phyloP scores from a whole-genome alignment of 1,140 invertebrate species.

The Nilaparvata lugens region DNA sequence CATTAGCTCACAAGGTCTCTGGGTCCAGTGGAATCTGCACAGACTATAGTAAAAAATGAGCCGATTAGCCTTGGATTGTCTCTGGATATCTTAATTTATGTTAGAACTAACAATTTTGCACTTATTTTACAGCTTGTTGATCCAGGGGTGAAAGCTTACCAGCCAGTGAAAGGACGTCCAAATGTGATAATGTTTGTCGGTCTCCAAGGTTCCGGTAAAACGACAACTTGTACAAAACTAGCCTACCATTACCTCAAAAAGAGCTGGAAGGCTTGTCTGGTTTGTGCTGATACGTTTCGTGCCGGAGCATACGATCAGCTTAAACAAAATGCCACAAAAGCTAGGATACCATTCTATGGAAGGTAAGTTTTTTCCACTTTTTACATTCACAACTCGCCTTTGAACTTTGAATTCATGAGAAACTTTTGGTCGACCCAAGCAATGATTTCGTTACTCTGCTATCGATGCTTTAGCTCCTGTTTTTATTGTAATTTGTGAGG shows the following conservation, averaged over 20 bases:
- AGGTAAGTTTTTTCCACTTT: slow-evolving; percentile 48
- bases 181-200: slow-evolving; percentile 99
- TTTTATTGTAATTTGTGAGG: too few relatives aligned
- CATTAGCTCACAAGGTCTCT: too few relatives aligned
- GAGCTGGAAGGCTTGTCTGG: slow-evolving; percentile 98
- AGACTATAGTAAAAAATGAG: too few relatives aligned
- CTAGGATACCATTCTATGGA: slow-evolving; percentile 99
- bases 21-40: too few relatives aligned
- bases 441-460: too few relatives aligned
- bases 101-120: slow-evolving; percentile 17
- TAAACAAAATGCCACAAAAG: slow-evolving; percentile 99
- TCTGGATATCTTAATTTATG: too few relatives aligned
- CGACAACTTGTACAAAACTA: slow-evolving; percentile 98
- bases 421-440: too few relatives aligned
- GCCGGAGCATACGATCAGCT: slow-evolving; percentile 99
- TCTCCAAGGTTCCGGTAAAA: slow-evolving; percentile 97
- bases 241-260: slow-evolving; percentile 99
- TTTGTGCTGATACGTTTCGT: slow-evolving; percentile 99
- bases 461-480: too few relatives aligned
- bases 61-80: too few relatives aligned
- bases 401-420: too few relatives aligned
- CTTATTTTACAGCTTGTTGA: slow-evolving; percentile 74
- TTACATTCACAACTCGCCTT: too few relatives aligned
- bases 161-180: slow-evolving; percentile 87
- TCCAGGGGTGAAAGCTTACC: slow-evolving; percentile 95